Evolutionary conservation across 2,888 invertebrate species (phyloP).

Genomic region (Pammene aurita): DNA sequence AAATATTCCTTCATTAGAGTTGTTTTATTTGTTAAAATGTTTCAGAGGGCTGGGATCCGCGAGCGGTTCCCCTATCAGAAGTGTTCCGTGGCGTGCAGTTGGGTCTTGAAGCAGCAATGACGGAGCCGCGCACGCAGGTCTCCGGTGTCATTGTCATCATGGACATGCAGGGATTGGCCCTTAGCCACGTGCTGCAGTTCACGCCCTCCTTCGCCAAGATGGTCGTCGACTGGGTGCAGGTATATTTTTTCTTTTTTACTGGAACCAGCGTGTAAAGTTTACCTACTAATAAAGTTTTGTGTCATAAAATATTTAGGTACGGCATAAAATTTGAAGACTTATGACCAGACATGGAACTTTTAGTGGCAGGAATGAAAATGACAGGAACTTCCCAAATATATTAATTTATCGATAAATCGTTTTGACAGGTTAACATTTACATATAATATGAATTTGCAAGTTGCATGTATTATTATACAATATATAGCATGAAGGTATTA

Average conservation of each 20-base stretch:
- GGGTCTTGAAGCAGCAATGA: slow-evolving; percentile 88
- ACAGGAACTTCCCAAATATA: too few relatives aligned
- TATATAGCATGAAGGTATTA: too few relatives aligned
- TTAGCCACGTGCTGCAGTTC: slow-evolving; percentile 89
- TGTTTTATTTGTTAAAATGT: slow-evolving; percentile 35
- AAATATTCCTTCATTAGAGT: neutral
- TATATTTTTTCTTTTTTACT: slow-evolving; percentile 46
- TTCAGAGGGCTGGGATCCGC: slow-evolving; percentile 89
- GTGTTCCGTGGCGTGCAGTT: slow-evolving; percentile 88
- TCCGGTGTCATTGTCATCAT: slow-evolving; percentile 88
- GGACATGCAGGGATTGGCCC: slow-evolving; percentile 89
- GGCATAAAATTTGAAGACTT: too few relatives aligned
- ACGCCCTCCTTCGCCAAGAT: slow-evolving; percentile 90
- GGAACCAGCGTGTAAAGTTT: too few relatives aligned
- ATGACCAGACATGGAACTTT: too few relatives aligned
- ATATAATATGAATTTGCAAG: too few relatives aligned
- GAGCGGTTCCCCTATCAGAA: slow-evolving; percentile 85
- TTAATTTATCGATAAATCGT: too few relatives aligned
- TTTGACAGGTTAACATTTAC: too few relatives aligned
- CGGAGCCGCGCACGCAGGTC: slow-evolving; percentile 91
- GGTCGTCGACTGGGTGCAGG: slow-evolving; percentile 88
- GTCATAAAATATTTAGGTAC: too few relatives aligned
- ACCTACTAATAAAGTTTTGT: too few relatives aligned
- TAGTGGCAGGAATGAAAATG: too few relatives aligned
- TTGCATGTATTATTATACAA: too few relatives aligned